Evolutionary conservation across 2,113 vertebrate species (phyloP).

Genomic region (Lycaon pictus): DNA sequence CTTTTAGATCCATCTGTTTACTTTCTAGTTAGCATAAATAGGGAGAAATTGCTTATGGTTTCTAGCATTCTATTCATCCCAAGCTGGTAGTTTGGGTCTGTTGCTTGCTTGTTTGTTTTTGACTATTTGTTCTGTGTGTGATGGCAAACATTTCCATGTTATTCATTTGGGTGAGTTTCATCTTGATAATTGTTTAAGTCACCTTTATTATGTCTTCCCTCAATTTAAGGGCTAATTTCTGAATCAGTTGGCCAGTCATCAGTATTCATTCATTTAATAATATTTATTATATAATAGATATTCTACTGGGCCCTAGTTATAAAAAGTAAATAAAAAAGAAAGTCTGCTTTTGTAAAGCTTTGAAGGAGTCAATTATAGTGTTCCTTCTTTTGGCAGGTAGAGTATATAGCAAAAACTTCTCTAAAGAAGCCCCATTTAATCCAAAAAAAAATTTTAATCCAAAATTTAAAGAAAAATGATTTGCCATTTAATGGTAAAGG

Average conservation of each 20-base stretch:
- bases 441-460: neutral
- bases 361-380: neutral
- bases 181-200: neutral
- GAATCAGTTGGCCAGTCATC: neutral
- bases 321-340: neutral
- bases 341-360: neutral
- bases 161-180: neutral
- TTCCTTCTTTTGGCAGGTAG: neutral
- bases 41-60: neutral
- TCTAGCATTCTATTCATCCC: neutral
- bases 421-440: neutral
- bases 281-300: neutral
- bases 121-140: neutral
- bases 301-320: neutral
- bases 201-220: neutral
- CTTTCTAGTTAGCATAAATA: conserved; percentile 3
- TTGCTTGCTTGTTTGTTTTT: conserved; percentile 28
- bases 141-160: neutral
- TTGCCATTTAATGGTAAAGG: neutral
- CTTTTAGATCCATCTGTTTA: conserved; percentile 46
- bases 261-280: conserved; percentile 14
- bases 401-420: neutral
- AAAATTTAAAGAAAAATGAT: neutral
- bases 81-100: neutral
- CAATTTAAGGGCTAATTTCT: neutral